Percentiles rank a stretch among this genome's conserved stretches.
Conservation (phyloP, 2,113 vertebrate genomes). For the Sceloporus tristichus region DNA sequence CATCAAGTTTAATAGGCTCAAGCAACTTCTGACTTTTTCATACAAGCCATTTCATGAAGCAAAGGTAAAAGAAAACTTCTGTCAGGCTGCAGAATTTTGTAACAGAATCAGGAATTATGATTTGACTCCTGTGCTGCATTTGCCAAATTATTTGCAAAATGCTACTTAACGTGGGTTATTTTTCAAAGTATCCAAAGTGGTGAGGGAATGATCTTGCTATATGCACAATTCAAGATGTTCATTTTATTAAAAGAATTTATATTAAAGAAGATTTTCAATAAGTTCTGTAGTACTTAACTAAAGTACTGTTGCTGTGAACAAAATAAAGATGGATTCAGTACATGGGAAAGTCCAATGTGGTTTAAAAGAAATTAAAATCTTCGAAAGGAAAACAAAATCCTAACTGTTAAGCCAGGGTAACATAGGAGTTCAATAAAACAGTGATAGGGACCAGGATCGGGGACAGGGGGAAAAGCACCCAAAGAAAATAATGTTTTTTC, state of each 20-base stretch:
- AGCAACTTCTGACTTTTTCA: constrained; percentile 1
- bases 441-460: not conserved
- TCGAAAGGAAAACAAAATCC: not conserved
- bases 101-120: constrained; percentile 14
- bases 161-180: constrained; percentile 6
- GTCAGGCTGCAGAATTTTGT: constrained; percentile 2
- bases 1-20: not conserved
- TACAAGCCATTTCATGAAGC: constrained; percentile 9
- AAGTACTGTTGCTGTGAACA: not conserved
- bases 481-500: not conserved
- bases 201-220: not conserved
- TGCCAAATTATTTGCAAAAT: constrained; percentile 28
- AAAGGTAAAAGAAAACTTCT: constrained; percentile 14
- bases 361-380: constrained; percentile 41
- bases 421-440: not conserved
- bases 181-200: constrained; percentile 22
- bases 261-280: constrained; percentile 28
- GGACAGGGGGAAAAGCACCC: not conserved
- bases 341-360: not conserved
- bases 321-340: not conserved
- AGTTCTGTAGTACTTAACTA: constrained; percentile 22
- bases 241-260: not conserved
- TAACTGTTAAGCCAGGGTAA: constrained; percentile 1
- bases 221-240: accelerated
- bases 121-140: not conserved